Conservation (phyloP, 2,797 vertebrate species). For the Dipus sagitta region DNA sequence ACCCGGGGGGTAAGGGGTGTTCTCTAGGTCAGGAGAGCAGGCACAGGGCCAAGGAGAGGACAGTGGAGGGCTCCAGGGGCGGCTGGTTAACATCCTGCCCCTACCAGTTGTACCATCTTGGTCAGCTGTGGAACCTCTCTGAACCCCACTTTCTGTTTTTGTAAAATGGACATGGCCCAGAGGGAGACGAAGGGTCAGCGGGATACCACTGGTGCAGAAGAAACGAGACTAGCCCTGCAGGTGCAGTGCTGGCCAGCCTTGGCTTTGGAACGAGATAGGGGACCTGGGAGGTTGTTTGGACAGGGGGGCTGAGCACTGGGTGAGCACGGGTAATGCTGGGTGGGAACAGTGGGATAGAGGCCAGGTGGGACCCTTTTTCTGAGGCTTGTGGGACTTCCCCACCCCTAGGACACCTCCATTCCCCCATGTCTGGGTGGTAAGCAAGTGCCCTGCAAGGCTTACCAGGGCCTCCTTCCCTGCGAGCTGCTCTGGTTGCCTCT, state of each 20-base stretch:
- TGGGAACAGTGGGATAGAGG: accelerated
- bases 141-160: conserved; percentile 26
- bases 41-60: not conserved
- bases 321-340: not conserved
- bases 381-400: not conserved
- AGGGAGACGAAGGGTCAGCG: not conserved
- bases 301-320: not conserved
- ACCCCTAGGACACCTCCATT: not conserved
- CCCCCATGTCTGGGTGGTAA: not conserved
- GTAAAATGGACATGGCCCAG: not conserved
- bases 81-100: not conserved
- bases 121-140: not conserved
- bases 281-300: not conserved
- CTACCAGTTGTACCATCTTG: not conserved
- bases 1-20: not conserved
- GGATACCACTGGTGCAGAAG: not conserved
- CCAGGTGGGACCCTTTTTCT: not conserved
- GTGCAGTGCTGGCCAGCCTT: not conserved
- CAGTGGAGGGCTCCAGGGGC: not conserved
- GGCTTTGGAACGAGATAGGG: not conserved
- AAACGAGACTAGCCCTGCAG: not conserved
- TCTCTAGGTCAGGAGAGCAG: not conserved
- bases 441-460: not conserved
- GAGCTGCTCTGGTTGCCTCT: not conserved
- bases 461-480: not conserved